Evolutionary conservation across 1,140 invertebrate species (phyloP).

Genomic region (Achatina immaculata): DNA sequence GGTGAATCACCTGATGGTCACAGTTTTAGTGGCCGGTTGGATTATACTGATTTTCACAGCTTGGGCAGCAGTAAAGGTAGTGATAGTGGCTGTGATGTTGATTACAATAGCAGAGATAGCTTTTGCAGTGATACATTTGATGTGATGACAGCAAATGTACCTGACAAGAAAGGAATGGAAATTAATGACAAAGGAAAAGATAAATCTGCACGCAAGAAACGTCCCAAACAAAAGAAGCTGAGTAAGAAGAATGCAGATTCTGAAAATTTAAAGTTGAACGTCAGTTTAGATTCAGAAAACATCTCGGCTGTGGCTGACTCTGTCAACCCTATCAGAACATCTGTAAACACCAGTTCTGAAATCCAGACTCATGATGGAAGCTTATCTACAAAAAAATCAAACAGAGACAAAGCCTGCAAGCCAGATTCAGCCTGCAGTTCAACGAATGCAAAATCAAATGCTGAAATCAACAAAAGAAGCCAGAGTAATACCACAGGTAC

Average conservation of each 20-base stretch:
- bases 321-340: too few relatives aligned
- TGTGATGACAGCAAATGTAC: neutral
- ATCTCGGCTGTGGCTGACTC: too few relatives aligned
- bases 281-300: too few relatives aligned
- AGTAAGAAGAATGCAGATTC: too few relatives aligned
- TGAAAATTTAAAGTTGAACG: too few relatives aligned
- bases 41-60: neutral
- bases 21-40: too few relatives aligned
- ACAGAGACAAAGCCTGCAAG: neutral
- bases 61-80: neutral
- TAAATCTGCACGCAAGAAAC: neutral
- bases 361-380: neutral
- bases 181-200: neutral
- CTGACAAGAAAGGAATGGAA: neutral
- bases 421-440: neutral
- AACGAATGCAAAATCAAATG: neutral
- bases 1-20: neutral
- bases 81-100: neutral
- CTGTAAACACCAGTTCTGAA: neutral
- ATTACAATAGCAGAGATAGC: neutral
- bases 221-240: neutral
- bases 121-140: neutral
- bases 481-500: neutral
- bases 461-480: neutral
- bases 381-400: neutral